These are phyloP conservation scores for Trissolcus basalis DNA, from an alignment of 1,140 invertebrate genomes.

Conservation along the genomic window DNA sequence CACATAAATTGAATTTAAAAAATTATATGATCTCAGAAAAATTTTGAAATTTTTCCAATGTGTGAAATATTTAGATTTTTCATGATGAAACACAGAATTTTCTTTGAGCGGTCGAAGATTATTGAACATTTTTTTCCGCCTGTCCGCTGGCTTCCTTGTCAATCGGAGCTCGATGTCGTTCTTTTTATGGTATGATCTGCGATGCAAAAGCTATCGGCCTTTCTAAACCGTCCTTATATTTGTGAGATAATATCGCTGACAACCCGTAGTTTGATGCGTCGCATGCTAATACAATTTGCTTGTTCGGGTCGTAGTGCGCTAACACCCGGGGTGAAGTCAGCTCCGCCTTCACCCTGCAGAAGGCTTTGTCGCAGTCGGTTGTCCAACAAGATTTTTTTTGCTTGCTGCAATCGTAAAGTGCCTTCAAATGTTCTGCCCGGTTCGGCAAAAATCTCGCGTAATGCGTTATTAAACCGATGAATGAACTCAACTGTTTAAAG, in stretches of 20 bases:
- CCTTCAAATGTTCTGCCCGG: conserved; percentile 14
- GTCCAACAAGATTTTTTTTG: conserved; percentile 9
- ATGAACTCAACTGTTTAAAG: conserved; percentile 28
- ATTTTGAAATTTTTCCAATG: too few relatives aligned
- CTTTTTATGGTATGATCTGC: conserved; percentile 6
- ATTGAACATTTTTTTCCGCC: too few relatives aligned
- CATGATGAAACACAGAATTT: too few relatives aligned
- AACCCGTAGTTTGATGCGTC: conserved; percentile 30
- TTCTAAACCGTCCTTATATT: conserved; percentile 5
- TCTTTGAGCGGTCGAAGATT: too few relatives aligned
- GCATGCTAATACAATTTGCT: conserved; percentile 37
- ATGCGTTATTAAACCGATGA: conserved; percentile 30
- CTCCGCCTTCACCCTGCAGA: conserved; percentile 29
- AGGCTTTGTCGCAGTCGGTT: conserved; percentile 13
- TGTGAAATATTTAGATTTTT: too few relatives aligned
- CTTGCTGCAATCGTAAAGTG: conserved; percentile 22
- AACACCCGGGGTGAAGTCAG: conserved; percentile 54
- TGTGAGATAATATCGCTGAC: conserved; percentile 8
- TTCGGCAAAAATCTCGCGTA: conserved; percentile 39
- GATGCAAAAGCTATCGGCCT: conserved; percentile 7
- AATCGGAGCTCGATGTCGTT: conserved; percentile 47
- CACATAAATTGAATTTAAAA: too few relatives aligned
- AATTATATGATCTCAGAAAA: too few relatives aligned
- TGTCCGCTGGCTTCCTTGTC: conserved; percentile 78
- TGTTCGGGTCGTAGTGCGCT: conserved; percentile 48